Conservation (phyloP, 1,140 invertebrate genomes). For the Pseudomyrmex cubaensis region DNA sequence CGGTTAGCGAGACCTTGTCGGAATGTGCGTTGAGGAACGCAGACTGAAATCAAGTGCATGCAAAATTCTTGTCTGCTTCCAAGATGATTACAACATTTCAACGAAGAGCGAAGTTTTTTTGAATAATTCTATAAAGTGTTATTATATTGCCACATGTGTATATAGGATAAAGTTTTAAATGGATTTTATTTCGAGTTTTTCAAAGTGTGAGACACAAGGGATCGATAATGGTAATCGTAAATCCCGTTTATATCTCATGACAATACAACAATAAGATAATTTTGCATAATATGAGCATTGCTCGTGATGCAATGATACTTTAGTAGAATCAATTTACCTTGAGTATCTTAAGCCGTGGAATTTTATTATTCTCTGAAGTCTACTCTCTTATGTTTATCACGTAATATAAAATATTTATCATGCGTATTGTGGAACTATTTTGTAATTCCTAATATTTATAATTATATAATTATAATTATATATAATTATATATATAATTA, state of each 20-base stretch:
- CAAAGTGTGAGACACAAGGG: not conserved
- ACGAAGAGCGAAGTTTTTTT: too few species aligned
- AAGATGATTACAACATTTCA: not conserved
- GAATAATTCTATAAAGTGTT: too few species aligned
- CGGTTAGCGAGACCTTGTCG: not conserved
- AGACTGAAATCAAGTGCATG: not conserved
- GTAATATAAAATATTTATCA: not conserved
- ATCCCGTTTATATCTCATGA: not conserved
- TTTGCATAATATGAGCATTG: not conserved
- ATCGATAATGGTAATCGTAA: slow-evolving; percentile 8
- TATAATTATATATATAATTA: too few species aligned
- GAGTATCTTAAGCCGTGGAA: not conserved
- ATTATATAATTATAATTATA: too few species aligned
- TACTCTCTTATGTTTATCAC: not conserved
- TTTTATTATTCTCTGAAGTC: not conserved
- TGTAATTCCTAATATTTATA: too few species aligned
- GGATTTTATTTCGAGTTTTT: not conserved
- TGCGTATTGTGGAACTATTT: too few species aligned
- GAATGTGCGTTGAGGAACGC: not conserved
- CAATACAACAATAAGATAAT: not conserved
- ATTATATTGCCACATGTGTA: too few species aligned
- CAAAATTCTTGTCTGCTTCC: not conserved
- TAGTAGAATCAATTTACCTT: slow-evolving; percentile 9
- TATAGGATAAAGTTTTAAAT: too few species aligned
- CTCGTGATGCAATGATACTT: not conserved